phyloP scores from a whole-genome alignment of 2,113 vertebrate genomes.

The Pterocles orientalis region DNA sequence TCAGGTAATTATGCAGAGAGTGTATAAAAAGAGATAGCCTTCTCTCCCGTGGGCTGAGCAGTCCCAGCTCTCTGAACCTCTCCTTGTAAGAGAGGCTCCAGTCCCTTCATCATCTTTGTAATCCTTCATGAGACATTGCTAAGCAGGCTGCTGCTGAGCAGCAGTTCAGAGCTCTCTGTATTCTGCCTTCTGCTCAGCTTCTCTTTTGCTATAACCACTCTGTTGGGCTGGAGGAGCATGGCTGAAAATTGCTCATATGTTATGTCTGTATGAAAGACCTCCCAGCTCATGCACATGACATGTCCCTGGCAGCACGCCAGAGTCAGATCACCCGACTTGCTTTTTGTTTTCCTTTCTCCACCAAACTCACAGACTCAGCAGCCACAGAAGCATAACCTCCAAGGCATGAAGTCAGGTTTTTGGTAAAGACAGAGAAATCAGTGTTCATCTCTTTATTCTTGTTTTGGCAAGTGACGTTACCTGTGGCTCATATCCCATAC shows the following conservation, averaged over 20 bases:
- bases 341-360: constrained; percentile 28
- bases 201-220: neutral
- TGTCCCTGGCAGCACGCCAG: constrained; percentile 20
- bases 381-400: constrained; percentile 5
- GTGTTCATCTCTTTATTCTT: neutral
- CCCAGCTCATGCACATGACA: neutral
- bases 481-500: neutral
- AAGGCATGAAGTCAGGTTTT: constrained; percentile 10
- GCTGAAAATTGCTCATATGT: neutral
- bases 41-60: neutral
- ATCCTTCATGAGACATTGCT: neutral
- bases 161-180: neutral
- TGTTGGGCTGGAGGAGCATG: neutral
- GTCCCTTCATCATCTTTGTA: neutral
- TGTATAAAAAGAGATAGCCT: neutral
- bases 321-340: neutral
- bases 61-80: neutral
- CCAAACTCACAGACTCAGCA: constrained; percentile 16
- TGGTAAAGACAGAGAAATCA: neutral
- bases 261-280: neutral
- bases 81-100: neutral
- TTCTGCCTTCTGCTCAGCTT: neutral
- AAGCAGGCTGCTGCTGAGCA: fast-evolving
- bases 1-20: neutral
- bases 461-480: neutral